These are phyloP conservation scores for Mesembrinibis cayennensis DNA, from an alignment of 2,113 vertebrate genomes.

Conservation along the genomic window DNA sequence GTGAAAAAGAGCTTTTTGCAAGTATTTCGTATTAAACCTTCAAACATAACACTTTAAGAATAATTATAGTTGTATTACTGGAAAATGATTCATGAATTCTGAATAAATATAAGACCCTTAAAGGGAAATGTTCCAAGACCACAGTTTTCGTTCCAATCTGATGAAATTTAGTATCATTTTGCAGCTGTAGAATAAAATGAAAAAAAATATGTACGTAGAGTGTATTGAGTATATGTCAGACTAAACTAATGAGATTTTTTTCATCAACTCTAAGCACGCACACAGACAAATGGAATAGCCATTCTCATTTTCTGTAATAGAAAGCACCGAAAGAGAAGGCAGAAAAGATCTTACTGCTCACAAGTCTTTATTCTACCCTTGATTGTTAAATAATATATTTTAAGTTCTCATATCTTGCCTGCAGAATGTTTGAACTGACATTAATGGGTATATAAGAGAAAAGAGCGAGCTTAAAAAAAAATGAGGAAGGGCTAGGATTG, in stretches of 20 bases:
- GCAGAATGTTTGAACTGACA: constrained; percentile 55
- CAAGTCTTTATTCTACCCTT: constrained; percentile 49
- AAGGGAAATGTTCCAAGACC: constrained; percentile 72
- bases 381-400: constrained; percentile 69
- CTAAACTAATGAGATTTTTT: constrained; percentile 71
- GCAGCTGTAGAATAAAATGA: constrained; percentile 71
- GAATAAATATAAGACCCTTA: constrained; percentile 76
- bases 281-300: constrained; percentile 55
- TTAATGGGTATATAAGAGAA: constrained; percentile 37
- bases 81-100: constrained; percentile 80
- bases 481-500: constrained; percentile 35
- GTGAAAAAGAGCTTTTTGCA: constrained; percentile 77
- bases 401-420: constrained; percentile 23
- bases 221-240: constrained; percentile 69
- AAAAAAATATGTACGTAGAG: constrained; percentile 20
- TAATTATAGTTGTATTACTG: constrained; percentile 79
- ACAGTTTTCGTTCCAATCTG: constrained; percentile 72
- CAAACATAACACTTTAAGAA: constrained; percentile 82
- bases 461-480: not conserved
- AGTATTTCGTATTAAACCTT: constrained; percentile 80
- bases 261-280: constrained; percentile 37
- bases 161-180: constrained; percentile 78
- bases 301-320: constrained; percentile 62
- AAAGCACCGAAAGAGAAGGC: constrained; percentile 30
- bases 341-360: constrained; percentile 35